These are phyloP conservation scores for Aphelenchoides fujianensis DNA, from an alignment of 1,140 invertebrate species.

Conservation along the genomic window DNA sequence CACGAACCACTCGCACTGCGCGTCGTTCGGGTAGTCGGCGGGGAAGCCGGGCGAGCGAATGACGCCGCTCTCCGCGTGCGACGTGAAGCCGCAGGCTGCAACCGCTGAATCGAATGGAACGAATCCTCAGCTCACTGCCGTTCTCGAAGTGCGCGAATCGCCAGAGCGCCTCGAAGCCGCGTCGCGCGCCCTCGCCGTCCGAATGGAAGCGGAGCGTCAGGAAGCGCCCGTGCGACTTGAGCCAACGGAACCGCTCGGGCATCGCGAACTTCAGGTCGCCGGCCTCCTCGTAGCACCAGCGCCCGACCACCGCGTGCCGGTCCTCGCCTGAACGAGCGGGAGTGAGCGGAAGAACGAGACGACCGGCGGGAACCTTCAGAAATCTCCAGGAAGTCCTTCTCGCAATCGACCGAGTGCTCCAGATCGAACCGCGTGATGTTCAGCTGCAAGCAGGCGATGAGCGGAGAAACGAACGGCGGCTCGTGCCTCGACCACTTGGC, in stretches of 20 bases:
- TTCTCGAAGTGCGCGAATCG: conserved; percentile 36
- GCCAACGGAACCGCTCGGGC: conserved; percentile 40
- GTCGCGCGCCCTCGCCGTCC: conserved; percentile 23
- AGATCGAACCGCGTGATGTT: conserved; percentile 50
- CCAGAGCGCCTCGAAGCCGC: conserved; percentile 25
- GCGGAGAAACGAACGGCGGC: neutral
- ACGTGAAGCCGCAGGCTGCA: conserved; percentile 59
- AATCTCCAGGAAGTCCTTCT: conserved; percentile 45
- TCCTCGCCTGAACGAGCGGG: conserved; percentile 40
- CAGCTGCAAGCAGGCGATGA: conserved; percentile 52
- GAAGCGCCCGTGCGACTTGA: conserved; percentile 43
- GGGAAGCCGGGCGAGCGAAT: conserved; percentile 51
- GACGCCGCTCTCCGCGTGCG: conserved; percentile 40
- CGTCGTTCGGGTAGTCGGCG: conserved; percentile 51
- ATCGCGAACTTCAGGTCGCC: conserved; percentile 23
- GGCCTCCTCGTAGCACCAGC: conserved; percentile 43
- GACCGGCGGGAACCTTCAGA: conserved; percentile 46
- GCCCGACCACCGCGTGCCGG: conserved; percentile 43
- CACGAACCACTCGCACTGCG: conserved; percentile 57
- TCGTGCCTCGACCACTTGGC: conserved; percentile 50
- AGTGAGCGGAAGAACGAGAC: neutral
- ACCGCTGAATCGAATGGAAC: conserved; percentile 25
- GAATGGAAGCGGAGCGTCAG: conserved; percentile 50
- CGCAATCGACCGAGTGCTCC: conserved; percentile 48
- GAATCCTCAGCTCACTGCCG: conserved; percentile 4